Conservation (phyloP, 2,113 vertebrate genomes). For the Archocentrus centrarchus region DNA sequence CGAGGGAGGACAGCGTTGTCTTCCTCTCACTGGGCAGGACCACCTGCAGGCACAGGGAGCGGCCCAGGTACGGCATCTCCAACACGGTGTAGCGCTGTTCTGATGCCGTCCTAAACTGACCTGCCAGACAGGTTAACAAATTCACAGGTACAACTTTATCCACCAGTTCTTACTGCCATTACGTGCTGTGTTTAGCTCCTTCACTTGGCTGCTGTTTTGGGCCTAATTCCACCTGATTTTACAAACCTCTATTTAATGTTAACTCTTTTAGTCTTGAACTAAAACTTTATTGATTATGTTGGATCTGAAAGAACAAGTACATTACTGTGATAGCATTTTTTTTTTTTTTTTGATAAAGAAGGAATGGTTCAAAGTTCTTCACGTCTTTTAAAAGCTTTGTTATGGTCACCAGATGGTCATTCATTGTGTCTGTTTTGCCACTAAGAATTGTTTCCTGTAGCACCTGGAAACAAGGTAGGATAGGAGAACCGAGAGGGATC, state of each 20-base stretch:
- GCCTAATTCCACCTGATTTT: background rate
- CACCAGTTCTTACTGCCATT: background rate
- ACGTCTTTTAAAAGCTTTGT: background rate
- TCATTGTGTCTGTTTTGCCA: background rate
- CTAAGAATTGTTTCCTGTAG: background rate
- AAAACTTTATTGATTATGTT: background rate
- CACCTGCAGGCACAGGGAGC: slow-evolving; percentile 85
- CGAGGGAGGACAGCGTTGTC: slow-evolving; percentile 78
- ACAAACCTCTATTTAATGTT: background rate
- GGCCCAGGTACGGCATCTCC: slow-evolving; percentile 87
- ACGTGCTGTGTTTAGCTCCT: background rate
- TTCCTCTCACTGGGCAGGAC: slow-evolving; percentile 85
- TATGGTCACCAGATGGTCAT: background rate
- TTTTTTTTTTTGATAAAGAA: background rate
- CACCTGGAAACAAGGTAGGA: background rate
- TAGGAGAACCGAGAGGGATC: background rate
- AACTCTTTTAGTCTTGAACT: background rate
- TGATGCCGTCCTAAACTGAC: slow-evolving; percentile 84
- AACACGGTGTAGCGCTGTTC: slow-evolving; percentile 83
- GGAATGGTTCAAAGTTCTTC: background rate
- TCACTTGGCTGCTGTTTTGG: background rate
- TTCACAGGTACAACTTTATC: background rate
- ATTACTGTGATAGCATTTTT: background rate
- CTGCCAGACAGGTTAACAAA: slow-evolving; percentile 60
- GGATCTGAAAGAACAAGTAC: background rate